A percentile compares a stretch with the other conserved stretches of the same genome.
Conservation (phyloP, 2,888 invertebrate genomes). For the Drosophila emarginata region DNA sequence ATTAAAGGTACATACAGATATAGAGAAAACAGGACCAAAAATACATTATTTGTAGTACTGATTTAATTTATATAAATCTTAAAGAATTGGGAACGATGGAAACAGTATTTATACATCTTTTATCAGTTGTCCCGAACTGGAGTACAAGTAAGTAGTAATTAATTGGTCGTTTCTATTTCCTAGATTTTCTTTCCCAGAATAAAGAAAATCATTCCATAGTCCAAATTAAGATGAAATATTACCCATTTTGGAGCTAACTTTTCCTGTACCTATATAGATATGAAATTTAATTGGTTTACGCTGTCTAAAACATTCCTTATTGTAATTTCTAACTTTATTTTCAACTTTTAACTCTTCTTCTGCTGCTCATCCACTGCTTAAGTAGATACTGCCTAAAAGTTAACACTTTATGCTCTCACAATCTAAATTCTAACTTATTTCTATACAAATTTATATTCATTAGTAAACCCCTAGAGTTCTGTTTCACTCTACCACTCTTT, state of each 20-base stretch:
- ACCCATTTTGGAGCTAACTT: background rate
- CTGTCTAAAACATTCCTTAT: background rate
- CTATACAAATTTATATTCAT: constrained; percentile 60
- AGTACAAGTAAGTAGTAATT: too few relatives aligned
- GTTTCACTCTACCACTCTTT: background rate
- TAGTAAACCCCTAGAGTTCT: constrained; percentile 40
- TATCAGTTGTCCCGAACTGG: too few relatives aligned
- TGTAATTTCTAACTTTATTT: background rate
- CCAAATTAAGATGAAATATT: background rate
- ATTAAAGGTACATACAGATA: too few relatives aligned
- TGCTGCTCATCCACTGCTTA: background rate
- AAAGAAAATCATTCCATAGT: too few relatives aligned
- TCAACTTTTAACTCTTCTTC: background rate
- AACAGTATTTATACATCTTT: too few relatives aligned
- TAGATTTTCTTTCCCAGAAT: too few relatives aligned
- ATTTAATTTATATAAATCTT: too few relatives aligned
- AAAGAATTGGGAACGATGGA: too few relatives aligned
- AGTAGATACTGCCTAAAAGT: background rate
- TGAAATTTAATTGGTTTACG: background rate
- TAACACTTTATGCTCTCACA: background rate
- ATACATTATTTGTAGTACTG: too few relatives aligned
- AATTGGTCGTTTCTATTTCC: too few relatives aligned
- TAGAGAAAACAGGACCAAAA: too few relatives aligned
- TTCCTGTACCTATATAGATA: background rate
- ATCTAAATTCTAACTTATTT: constrained; percentile 5